Evolutionary conservation across 2,888 invertebrate species (phyloP).

Genomic region (Entomobrya multifasciata): DNA sequence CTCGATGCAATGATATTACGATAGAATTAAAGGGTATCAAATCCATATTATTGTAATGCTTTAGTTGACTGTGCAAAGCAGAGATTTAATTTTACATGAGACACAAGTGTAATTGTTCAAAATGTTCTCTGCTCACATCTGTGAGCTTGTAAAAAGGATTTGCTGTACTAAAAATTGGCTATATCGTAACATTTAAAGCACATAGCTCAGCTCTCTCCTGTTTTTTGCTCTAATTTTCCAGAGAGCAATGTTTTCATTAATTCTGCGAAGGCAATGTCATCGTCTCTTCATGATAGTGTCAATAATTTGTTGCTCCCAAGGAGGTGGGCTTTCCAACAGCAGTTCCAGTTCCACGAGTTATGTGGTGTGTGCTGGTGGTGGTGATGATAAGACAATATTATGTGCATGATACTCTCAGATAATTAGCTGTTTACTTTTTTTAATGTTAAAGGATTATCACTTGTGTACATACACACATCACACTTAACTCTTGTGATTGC

Average conservation of each 20-base stretch:
- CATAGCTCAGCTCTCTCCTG: background rate
- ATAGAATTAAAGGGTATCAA: no score
- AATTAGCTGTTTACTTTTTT: background rate
- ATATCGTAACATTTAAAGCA: background rate
- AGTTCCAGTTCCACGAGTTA: background rate
- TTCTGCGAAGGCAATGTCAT: slow-evolving; percentile 29
- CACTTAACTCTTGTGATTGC: no score
- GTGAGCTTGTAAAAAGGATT: background rate
- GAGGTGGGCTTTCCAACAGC: background rate
- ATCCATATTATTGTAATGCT: no score
- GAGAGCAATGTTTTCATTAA: slow-evolving; percentile 22
- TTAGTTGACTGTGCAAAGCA: background rate
- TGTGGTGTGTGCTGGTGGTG: slow-evolving; percentile 1
- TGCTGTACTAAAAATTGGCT: background rate
- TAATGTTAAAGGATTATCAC: no score
- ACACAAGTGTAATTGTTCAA: background rate
- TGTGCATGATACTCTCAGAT: background rate
- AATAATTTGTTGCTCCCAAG: slow-evolving; percentile 1
- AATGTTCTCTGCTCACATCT: background rate
- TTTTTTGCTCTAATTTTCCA: slow-evolving; percentile 11
- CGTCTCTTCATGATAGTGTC: slow-evolving; percentile 23
- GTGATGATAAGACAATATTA: background rate
- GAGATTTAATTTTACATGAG: background rate
- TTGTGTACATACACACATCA: no score
- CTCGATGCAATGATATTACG: no score